phyloP scores from a whole-genome alignment of 2,797 vertebrate genomes.

The Centropyge bicolor region DNA sequence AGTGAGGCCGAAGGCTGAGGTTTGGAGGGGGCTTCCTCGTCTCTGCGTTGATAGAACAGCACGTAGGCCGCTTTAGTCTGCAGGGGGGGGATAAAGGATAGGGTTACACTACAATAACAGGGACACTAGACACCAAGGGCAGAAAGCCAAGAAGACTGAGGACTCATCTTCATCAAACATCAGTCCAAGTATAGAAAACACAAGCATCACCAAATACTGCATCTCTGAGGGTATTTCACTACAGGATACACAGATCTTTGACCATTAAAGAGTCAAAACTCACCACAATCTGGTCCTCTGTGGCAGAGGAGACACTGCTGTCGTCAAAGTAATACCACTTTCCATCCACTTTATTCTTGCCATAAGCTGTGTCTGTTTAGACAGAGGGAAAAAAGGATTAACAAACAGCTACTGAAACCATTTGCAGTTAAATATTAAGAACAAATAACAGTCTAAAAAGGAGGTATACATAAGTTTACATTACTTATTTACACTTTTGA shows the following conservation, averaged over 20 bases:
- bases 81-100: slow-evolving; percentile 48
- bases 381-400: slow-evolving; percentile 41
- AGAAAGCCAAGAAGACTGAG: slow-evolving; percentile 6
- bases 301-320: slow-evolving; percentile 92
- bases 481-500: too few species aligned
- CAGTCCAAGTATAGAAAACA: neutral
- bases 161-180: slow-evolving; percentile 8
- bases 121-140: slow-evolving; percentile 55
- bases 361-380: slow-evolving; percentile 92
- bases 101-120: slow-evolving; percentile 45
- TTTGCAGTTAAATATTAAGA: too few species aligned
- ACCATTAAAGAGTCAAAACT: slow-evolving; percentile 63
- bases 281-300: slow-evolving; percentile 98
- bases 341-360: slow-evolving; percentile 92
- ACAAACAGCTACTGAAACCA: neutral
- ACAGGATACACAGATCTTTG: neutral
- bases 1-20: slow-evolving; percentile 82
- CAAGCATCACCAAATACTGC: neutral
- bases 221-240: neutral
- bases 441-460: too few species aligned
- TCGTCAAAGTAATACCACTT: slow-evolving; percentile 98
- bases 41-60: slow-evolving; percentile 94
- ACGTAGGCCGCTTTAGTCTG: slow-evolving; percentile 97
- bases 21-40: slow-evolving; percentile 78
- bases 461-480: too few species aligned